Evolutionary conservation across 1,140 invertebrate genomes (phyloP), one percentile per base, ranked within the genome.

Genomic region (Drosophila lacteicornis): DNA sequence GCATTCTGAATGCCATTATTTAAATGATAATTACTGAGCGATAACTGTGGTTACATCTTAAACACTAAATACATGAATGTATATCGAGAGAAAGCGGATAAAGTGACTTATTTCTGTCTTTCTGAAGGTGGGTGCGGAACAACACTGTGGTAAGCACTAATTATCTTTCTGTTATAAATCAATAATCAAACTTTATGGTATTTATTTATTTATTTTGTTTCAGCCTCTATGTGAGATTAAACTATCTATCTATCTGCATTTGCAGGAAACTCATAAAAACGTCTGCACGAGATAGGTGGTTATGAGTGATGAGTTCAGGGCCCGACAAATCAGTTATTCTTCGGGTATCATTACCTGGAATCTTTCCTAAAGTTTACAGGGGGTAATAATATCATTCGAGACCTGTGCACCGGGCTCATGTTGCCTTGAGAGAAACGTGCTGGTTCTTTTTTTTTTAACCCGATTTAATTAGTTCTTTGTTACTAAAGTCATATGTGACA

Each of bases 1-100:
- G 85, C 85, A 90, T 90, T 90, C 78, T 82, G 88, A 90, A 90
- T 90, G 85, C 85, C 85, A 90, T 90, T 90, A 88, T 81, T 90
- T 88, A 88, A 90, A 68, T 90, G 56, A 81, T 88, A 90, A 85
- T 78, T 87, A 79, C 66, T 71, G 75, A 87, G 80, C 77, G 65
- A 88, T 87, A 88, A 88, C 66, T 88, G 66, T 90, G 85, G 85
- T 84, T 78, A 87, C 68, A 90, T 83, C 67, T 75, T 82, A 86
- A 56, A 76, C 51, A 77, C 66, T 68, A 77, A 75, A 75, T 65
- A 75, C 40, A 77, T 77, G 50, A 68, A 77, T 77, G 65, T 77
- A 77, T 77, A 74, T 75, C 50, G 22, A 75, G 27, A 51, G 27
- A 57, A 75, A 67, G 15, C 12, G 12, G 30, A 25, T 15, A 30